Evolutionary conservation across 1,140 invertebrate species (phyloP), one percentile per base, ranked within the genome.

Genomic region (Trichogramma pretiosum): DNA sequence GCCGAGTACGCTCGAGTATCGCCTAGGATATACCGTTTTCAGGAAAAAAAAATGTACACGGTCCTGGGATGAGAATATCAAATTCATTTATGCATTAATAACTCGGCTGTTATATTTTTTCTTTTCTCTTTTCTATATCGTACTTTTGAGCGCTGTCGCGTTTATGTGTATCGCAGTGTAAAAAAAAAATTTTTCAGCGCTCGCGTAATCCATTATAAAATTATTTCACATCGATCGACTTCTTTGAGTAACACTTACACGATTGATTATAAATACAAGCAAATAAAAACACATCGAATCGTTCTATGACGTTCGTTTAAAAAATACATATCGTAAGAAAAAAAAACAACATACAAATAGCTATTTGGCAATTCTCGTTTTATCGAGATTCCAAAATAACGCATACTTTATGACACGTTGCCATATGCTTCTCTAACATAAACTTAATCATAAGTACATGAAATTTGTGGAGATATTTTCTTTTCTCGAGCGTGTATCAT

Each of bases 181-280:
- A 28, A 28, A 28, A 41, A 30, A 48, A 40, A 44, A 43, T 30
- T 42, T 46, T 17, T 3, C 18, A 43, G 33, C 16, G 16, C 10
- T 32, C 22, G 1, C 7, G 11, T 36, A 21, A 17, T 21, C 7
- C 30, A 26, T 42, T 48, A 42, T 19, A 39, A 44, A 44, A 44
- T 33, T 44, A 48, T 43, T 30, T 18, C n/a, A 18, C 22, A 39
- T 23, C 13, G 33, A 43, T 43, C 32, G 39, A 42, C 11, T 16
- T 36, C 17, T 30, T 43, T 9, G 33, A 48, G 34, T 23, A 32
- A 30, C 18, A 17, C 23, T 14, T 21, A 48, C 36, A 48, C 23
- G 16, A 41, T 43, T 42, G 37, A 18, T 48, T 19, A 28, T 11
- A 28, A 28, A 28, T n/a, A n/a, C n/a, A n/a, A n/a, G 10, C 14